A percentile compares a stretch with the other conserved stretches of the same genome.
Conservation (phyloP, 2,888 invertebrate species). For the Synanthedon tipuliformis region DNA sequence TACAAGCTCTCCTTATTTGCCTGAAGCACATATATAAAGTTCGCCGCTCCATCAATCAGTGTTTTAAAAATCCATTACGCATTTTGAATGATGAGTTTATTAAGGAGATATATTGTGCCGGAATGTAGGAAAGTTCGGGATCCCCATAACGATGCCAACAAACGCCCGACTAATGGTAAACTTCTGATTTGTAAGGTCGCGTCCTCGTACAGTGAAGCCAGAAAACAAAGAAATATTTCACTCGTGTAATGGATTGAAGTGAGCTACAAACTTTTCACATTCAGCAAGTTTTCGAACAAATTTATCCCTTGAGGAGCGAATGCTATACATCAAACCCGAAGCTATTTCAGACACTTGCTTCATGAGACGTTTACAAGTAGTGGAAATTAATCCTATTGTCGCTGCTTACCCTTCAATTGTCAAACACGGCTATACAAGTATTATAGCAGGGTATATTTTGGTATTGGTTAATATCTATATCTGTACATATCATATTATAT, state of each 20-base stretch:
- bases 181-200: constrained; percentile 50
- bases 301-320: constrained; percentile 62
- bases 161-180: constrained; percentile 34
- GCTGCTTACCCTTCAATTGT: background rate
- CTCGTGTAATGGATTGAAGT: constrained; percentile 70
- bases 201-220: constrained; percentile 38
- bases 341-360: constrained; percentile 65
- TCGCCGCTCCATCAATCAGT: constrained; percentile 21
- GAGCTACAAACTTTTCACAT: constrained; percentile 68
- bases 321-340: constrained; percentile 66
- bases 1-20: constrained; percentile 1
- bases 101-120: constrained; percentile 17
- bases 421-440: too few relatives aligned
- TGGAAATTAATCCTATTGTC: constrained; percentile 14
- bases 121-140: constrained; percentile 8
- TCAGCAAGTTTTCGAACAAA: constrained; percentile 66
- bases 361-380: constrained; percentile 47
- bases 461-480: too few relatives aligned
- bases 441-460: too few relatives aligned
- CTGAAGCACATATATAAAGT: constrained; percentile 1
- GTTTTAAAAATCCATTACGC: constrained; percentile 20
- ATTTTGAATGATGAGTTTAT: constrained; percentile 24
- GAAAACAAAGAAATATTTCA: constrained; percentile 71
- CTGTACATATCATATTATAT: too few relatives aligned
- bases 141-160: constrained; percentile 11